phyloP scores from a whole-genome alignment of 2,797 vertebrate species.

The Austrolebias charrua region DNA sequence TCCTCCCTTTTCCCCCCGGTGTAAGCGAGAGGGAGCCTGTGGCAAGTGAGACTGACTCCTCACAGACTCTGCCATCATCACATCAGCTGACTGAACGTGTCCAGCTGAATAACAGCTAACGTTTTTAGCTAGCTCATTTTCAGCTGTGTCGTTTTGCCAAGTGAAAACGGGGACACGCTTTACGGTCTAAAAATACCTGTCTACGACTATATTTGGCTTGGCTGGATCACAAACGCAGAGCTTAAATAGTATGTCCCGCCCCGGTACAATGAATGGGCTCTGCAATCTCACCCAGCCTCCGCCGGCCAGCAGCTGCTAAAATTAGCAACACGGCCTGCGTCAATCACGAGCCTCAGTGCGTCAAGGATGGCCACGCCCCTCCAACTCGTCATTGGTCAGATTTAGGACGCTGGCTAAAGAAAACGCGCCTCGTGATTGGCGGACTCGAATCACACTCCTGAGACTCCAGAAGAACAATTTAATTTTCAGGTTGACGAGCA shows the following conservation, averaged over 20 bases:
- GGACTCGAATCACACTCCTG: conserved; percentile 61
- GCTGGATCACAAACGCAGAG: conserved; percentile 86
- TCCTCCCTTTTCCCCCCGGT: conserved; percentile 16
- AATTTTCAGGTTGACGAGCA: conserved; percentile 63
- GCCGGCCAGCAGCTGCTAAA: conserved; percentile 82
- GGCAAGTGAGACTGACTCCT: conserved; percentile 19
- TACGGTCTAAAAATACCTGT: conserved; percentile 91
- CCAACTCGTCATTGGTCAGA: conserved; percentile 77
- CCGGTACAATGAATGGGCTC: conserved; percentile 83
- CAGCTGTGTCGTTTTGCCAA: conserved; percentile 52
- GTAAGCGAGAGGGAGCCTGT: conserved; percentile 19
- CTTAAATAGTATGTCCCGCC: conserved; percentile 83
- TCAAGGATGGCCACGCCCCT: conserved; percentile 85
- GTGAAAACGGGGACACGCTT: conserved; percentile 79
- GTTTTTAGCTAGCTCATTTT: conserved; percentile 39
- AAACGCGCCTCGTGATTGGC: conserved; percentile 79
- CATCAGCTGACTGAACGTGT: conserved; percentile 59
- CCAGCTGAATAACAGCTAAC: conserved; percentile 31
- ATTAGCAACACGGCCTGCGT: conserved; percentile 92
- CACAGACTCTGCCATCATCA: conserved; percentile 15
- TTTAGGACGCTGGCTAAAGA: conserved; percentile 69
- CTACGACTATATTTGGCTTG: conserved; percentile 95
- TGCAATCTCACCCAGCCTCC: conserved; percentile 82
- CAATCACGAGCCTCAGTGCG: conserved; percentile 96
- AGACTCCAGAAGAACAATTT: conserved; percentile 48